Evolutionary conservation across 2,797 vertebrate species (phyloP).

Genomic region (Peromyscus aztecus): DNA sequence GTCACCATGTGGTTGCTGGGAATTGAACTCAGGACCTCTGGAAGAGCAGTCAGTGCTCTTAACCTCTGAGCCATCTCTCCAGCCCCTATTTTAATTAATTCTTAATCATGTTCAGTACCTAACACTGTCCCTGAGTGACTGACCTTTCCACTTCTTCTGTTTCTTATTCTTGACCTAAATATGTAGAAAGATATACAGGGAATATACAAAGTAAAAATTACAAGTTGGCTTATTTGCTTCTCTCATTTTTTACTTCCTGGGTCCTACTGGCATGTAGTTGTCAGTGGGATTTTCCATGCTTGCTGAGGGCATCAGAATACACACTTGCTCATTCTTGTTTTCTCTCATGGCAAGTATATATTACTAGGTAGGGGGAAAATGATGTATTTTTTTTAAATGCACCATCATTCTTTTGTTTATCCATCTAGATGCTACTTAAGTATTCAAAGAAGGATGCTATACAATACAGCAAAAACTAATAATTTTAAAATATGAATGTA

Average conservation of each 20-base stretch:
- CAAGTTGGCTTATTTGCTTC: background rate
- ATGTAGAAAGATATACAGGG: background rate
- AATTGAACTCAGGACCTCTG: too few relatives aligned
- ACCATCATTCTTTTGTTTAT: background rate
- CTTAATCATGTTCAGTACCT: background rate
- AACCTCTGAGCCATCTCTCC: too few relatives aligned
- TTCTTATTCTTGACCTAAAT: background rate
- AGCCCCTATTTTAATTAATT: conserved; percentile 53
- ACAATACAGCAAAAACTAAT: conserved; percentile 3
- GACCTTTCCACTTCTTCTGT: background rate
- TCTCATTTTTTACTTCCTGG: conserved; percentile 44
- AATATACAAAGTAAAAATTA: background rate
- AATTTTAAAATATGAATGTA: background rate
- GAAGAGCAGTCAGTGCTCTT: too few relatives aligned
- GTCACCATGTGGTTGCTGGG: too few relatives aligned
- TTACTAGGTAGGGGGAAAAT: background rate
- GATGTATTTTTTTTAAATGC: background rate
- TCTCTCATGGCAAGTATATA: background rate
- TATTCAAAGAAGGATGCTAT: background rate
- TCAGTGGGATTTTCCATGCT: background rate
- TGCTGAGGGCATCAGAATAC: background rate
- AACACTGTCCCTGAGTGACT: background rate
- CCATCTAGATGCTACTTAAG: background rate
- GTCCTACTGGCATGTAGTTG: conserved; percentile 33
- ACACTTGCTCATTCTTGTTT: conserved; percentile 25